phyloP scores from a whole-genome alignment of 2,888 invertebrate genomes.

The Horisme vitalbata region DNA sequence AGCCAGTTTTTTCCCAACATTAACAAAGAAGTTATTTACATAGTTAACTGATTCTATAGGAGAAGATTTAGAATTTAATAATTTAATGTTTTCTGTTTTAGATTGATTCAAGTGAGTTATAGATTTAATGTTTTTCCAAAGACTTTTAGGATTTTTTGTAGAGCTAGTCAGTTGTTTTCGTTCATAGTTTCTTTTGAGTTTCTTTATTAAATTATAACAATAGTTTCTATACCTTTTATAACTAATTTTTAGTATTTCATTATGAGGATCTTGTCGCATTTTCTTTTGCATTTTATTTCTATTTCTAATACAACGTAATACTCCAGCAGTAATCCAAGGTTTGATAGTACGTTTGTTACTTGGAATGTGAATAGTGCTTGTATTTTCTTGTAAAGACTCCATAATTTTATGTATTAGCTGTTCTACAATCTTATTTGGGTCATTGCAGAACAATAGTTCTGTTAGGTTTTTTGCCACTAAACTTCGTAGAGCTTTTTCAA shows the following conservation, averaged over 20 bases:
- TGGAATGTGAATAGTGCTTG: not conserved
- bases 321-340: conserved; percentile 2
- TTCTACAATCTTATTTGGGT: not conserved
- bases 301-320: conserved; percentile 1
- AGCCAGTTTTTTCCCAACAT: too few relatives aligned
- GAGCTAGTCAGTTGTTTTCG: not conserved
- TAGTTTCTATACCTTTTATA: not conserved
- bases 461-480: not conserved
- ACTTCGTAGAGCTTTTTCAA: not conserved
- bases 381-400: too few relatives aligned
- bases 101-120: too few relatives aligned
- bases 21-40: too few relatives aligned
- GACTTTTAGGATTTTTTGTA: not conserved
- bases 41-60: too few relatives aligned
- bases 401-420: too few relatives aligned
- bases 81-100: too few relatives aligned
- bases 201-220: too few relatives aligned
- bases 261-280: too few relatives aligned
- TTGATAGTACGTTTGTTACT: not conserved
- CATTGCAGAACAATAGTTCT: not conserved
- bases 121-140: too few relatives aligned
- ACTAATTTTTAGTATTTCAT: too few relatives aligned
- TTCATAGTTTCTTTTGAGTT: too few relatives aligned
- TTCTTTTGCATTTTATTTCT: not conserved
- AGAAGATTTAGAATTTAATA: not conserved